phyloP scores from a whole-genome alignment of 2,888 invertebrate genomes.

The Serrognathus titanus region DNA sequence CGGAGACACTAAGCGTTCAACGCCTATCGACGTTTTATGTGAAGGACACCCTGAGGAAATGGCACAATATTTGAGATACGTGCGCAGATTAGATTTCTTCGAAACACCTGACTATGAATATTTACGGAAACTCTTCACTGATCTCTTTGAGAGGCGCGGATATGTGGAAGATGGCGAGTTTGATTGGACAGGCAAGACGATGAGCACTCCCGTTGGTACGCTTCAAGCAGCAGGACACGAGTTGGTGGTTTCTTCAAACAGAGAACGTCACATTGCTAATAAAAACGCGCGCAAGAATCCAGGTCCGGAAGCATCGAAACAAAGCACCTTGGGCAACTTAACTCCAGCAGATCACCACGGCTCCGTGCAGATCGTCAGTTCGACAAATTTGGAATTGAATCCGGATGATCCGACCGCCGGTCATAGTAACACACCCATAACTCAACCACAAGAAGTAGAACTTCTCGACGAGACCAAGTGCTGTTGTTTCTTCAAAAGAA shows the following conservation, averaged over 20 bases:
- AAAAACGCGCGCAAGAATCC: conserved; percentile 69
- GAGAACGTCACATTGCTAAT: conserved; percentile 78
- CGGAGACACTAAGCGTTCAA: conserved; percentile 98
- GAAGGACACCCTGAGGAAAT: conserved; percentile 92
- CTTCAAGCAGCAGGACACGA: conserved; percentile 90
- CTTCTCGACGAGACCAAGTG: conserved; percentile 98
- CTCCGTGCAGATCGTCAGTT: conserved; percentile 97
- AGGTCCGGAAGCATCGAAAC: conserved; percentile 83
- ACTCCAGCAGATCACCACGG: conserved; percentile 95
- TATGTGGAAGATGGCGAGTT: conserved; percentile 89
- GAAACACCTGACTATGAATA: conserved; percentile 99
- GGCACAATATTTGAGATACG: conserved; percentile 96
- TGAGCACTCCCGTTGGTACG: conserved; percentile 86
- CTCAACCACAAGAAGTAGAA: conserved; percentile 88
- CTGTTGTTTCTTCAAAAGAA: conserved; percentile 98
- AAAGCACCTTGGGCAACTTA: conserved; percentile 77
- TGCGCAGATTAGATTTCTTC: conserved; percentile 95
- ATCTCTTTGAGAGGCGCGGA: conserved; percentile 83
- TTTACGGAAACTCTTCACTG: conserved; percentile 91
- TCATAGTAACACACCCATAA: conserved; percentile 96
- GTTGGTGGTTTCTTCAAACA: conserved; percentile 84
- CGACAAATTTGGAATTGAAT: conserved; percentile 93
- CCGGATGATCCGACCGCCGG: conserved; percentile 95
- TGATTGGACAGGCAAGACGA: conserved; percentile 87
- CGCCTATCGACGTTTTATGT: conserved; percentile 91